Base-by-base conservation (phyloP, 2,888 invertebrate species). In the Spialia ferax region DNA sequence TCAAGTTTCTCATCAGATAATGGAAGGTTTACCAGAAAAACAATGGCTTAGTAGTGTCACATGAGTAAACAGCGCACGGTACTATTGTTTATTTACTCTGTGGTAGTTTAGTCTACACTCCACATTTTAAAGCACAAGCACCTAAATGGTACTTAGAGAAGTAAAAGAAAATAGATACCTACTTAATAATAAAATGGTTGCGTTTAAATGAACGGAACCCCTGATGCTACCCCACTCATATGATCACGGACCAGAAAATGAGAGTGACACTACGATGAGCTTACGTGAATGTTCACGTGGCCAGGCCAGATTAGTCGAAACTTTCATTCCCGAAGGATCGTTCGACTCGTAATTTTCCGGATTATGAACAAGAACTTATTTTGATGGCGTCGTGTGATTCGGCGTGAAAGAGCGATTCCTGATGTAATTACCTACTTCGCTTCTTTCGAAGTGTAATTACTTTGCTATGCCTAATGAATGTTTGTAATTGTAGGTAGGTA, bases 221-320 rank as follows among this genome's bases (percentile, higher is more conserved):
- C 42, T 7, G 3, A 2, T 1, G 15, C 7, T 15, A 0, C 11
- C 42, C n/a, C 42, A 15, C 1, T 26, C 48, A 18, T 35, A 56
- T 32, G 20, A 35, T 13, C 56, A 23, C 45, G 26, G 42, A 20
- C 42, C 55, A 48, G 32, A 64, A 57, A 64, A 50, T 50, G 50
- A 10, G 23, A 52, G 22, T 52, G 57, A 54, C 54, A 23, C 35
- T 23, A 4, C 32, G 65, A 70, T 66, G 61, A 42, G 45, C 38
- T 60, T 61, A 23, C 63, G 60, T 15, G 63, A 55, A 60, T 54
- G 68, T 42, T 68, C 67, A 64, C 57, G 56, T 63, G 61, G 66
- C 63, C 67, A n/a, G n/a, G n/a, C 66, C 59, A 64, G 69, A 71
- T 60, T 50, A 52, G 56, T 64, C 22, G 50, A 65, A 65, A 59